phyloP scores from a whole-genome alignment of 2,888 invertebrate species.

The Cataglyphis cursor region DNA sequence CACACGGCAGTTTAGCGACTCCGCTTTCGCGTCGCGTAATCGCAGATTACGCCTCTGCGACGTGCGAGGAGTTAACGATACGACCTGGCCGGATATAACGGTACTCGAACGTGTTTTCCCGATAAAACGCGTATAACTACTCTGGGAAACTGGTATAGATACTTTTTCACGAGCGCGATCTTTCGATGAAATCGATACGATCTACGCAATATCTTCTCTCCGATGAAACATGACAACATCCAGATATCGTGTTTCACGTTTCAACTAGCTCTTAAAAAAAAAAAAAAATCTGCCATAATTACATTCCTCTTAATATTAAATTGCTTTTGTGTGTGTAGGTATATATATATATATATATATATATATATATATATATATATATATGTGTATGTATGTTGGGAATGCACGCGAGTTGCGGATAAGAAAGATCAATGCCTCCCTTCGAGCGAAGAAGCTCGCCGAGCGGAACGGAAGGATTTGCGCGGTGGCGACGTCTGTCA shows the following conservation, averaged over 20 bases:
- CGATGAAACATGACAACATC: slow-evolving; percentile 24
- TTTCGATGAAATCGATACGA: slow-evolving; percentile 43
- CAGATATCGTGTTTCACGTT: slow-evolving; percentile 24
- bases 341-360: too few relatives aligned
- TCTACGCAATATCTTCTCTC: slow-evolving; percentile 18
- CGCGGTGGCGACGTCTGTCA: slow-evolving; percentile 36
- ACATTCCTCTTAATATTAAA: slow-evolving; percentile 8
- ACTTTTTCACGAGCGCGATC: background rate
- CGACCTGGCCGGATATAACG: slow-evolving; percentile 48
- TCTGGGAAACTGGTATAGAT: slow-evolving; percentile 36
- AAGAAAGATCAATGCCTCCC: background rate
- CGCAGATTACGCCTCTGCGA: slow-evolving; percentile 12
- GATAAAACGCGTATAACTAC: slow-evolving; percentile 17
- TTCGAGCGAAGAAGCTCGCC: slow-evolving; percentile 23
- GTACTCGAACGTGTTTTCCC: slow-evolving; percentile 37
- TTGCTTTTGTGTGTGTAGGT: background rate
- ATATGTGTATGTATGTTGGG: background rate
- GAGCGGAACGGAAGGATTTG: slow-evolving; percentile 7
- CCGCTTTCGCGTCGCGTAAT: slow-evolving; percentile 6
- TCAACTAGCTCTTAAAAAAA: background rate
- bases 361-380: too few relatives aligned
- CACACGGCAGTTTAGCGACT: slow-evolving; percentile 35
- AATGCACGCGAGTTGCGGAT: background rate
- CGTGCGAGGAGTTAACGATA: slow-evolving; percentile 29
- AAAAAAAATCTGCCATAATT: slow-evolving; percentile 30